Percentiles rank a stretch among this genome's conserved stretches.
phyloP scores from a whole-genome alignment of 2,888 invertebrate genomes.

The Parapristionchus giblindavisi region DNA sequence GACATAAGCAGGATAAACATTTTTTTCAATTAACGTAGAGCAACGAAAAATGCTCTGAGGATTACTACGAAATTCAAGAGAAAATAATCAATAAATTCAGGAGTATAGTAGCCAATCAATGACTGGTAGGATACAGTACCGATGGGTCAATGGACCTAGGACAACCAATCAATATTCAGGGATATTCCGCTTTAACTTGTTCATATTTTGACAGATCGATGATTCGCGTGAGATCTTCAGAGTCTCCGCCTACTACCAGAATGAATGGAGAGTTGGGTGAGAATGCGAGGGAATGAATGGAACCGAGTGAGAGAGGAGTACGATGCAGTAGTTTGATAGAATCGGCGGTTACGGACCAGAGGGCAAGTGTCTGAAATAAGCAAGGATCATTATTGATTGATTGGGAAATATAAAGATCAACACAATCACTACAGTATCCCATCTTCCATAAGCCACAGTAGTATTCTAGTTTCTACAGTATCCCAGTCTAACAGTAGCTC shows the following conservation, averaged over 20 bases:
- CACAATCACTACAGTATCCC: not conserved
- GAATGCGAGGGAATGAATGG: constrained; percentile 37
- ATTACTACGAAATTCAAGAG: no score
- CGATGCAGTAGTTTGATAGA: constrained; percentile 8
- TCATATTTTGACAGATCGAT: constrained; percentile 58
- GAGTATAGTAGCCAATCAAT: no score
- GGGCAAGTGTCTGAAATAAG: constrained; percentile 16
- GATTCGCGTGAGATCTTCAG: constrained; percentile 57
- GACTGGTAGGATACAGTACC: no score
- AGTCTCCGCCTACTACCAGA: constrained; percentile 33
- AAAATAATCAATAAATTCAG: no score
- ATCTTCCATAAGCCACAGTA: no score
- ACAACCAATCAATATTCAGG: not conserved
- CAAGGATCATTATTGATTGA: not conserved
- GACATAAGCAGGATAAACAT: no score
- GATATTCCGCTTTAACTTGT: constrained; percentile 53
- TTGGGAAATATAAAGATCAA: not conserved
- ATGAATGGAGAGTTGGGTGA: constrained; percentile 36
- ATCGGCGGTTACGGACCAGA: constrained; percentile 8
- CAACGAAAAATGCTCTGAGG: no score
- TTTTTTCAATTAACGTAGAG: no score
- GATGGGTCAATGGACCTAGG: no score
- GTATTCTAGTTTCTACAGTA: no score
- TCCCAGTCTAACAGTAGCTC: no score
- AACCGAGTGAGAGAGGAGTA: constrained; percentile 14